These are phyloP conservation scores for Lithobates pipiens DNA, from an alignment of 2,797 vertebrate genomes.

Conservation along the genomic window DNA sequence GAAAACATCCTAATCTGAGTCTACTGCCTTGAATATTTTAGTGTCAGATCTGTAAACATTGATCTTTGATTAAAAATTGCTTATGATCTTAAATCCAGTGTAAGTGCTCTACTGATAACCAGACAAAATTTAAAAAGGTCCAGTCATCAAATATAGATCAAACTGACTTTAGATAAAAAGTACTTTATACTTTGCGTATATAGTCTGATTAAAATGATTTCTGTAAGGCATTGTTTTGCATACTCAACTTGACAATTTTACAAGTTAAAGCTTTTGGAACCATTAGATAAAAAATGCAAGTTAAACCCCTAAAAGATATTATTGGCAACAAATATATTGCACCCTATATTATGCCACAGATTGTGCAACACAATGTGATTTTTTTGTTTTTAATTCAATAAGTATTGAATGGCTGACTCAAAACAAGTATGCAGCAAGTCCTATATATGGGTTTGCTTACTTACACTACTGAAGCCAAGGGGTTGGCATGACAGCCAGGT, in stretches of 20 bases:
- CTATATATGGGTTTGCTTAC: too few species aligned
- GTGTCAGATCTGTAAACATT: slow-evolving; percentile 32
- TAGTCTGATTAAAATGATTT: background rate
- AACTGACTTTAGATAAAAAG: background rate
- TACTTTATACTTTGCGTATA: background rate
- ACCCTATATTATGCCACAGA: too few species aligned
- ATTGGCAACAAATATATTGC: too few species aligned
- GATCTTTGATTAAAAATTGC: slow-evolving; percentile 36
- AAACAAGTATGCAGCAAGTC: too few species aligned
- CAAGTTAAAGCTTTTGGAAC: background rate
- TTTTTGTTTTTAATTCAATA: too few species aligned
- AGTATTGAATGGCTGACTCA: too few species aligned
- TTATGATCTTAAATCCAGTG: background rate
- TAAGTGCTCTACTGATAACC: background rate
- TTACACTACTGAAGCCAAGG: too few species aligned
- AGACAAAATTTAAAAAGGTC: background rate
- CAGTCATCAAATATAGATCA: background rate
- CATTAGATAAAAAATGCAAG: too few species aligned
- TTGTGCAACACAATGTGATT: too few species aligned
- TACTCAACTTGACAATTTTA: background rate
- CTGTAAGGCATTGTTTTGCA: background rate
- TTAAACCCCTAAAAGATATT: too few species aligned
- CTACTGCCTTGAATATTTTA: slow-evolving; percentile 31
- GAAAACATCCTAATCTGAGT: slow-evolving; percentile 23
- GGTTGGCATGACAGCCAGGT: too few species aligned